These are phyloP conservation scores for Glareola pratincola DNA, from an alignment of 2,113 vertebrate genomes.

Conservation along the genomic window DNA sequence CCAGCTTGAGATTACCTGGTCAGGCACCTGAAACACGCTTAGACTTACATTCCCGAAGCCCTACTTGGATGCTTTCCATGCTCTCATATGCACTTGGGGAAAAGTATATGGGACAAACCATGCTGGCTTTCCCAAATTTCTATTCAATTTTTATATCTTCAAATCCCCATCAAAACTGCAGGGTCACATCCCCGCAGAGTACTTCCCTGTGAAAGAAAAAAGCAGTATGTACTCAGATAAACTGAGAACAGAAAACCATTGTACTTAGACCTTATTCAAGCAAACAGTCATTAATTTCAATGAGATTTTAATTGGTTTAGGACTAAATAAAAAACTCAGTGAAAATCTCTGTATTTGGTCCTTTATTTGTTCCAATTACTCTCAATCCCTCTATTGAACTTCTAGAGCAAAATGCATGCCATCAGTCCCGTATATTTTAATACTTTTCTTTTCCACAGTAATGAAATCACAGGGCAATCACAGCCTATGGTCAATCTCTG, in stretches of 20 bases:
- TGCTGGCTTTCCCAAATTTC: not conserved
- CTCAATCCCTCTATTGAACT: not conserved
- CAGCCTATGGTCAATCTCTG: not conserved
- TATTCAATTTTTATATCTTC: not conserved
- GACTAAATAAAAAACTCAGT: not conserved
- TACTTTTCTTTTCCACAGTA: not conserved
- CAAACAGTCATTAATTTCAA: not conserved
- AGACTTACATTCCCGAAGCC: not conserved
- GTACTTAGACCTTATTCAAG: not conserved
- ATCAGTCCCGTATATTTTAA: not conserved
- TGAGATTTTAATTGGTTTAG: not conserved
- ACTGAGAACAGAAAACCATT: not conserved
- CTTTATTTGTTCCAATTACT: not conserved
- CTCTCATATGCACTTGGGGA: not conserved
- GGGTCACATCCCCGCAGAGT: not conserved
- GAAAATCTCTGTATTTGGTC: not conserved
- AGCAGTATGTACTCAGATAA: not conserved
- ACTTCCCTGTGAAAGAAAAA: not conserved
- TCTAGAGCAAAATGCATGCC: not conserved
- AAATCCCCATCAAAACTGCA: not conserved
- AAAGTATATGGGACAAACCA: not conserved
- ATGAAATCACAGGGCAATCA: not conserved
- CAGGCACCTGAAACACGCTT: slow-evolving; percentile 28
- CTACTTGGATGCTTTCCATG: not conserved
- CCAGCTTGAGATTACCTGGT: slow-evolving; percentile 1